Percentiles rank a stretch among this genome's conserved stretches.
Evolutionary conservation across 1,140 invertebrate species (phyloP).

Genomic region (Pseudomyrmex gracilis): DNA sequence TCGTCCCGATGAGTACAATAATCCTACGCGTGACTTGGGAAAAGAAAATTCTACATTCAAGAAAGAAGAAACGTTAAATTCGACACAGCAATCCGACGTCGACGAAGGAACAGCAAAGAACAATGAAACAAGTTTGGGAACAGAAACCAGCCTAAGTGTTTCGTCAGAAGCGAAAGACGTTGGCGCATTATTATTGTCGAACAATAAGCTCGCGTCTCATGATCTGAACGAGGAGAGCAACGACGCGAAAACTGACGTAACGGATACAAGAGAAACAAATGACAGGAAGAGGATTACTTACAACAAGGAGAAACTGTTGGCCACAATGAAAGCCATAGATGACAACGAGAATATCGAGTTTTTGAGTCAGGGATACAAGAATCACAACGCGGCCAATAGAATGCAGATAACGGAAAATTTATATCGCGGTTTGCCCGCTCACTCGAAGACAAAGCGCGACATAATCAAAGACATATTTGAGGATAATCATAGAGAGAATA

Average conservation of each 20-base stretch:
- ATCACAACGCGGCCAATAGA: slow-evolving; percentile 67
- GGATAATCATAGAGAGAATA: slow-evolving; percentile 58
- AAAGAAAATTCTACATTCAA: not conserved
- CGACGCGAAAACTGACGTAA: slow-evolving; percentile 56
- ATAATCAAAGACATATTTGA: slow-evolving; percentile 82
- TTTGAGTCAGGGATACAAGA: slow-evolving; percentile 79
- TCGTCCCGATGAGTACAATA: not conserved
- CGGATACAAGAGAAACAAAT: slow-evolving; percentile 41
- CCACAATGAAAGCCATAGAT: slow-evolving; percentile 88
- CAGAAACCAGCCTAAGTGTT: slow-evolving; percentile 60
- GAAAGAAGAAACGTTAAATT: not conserved
- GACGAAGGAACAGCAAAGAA: slow-evolving; percentile 14
- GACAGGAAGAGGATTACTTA: slow-evolving; percentile 79
- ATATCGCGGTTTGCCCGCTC: slow-evolving; percentile 80
- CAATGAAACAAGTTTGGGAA: slow-evolving; percentile 30
- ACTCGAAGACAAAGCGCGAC: slow-evolving; percentile 78
- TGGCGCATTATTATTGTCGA: not conserved
- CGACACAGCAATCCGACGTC: not conserved
- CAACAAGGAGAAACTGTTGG: slow-evolving; percentile 87
- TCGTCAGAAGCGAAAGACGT: slow-evolving; percentile 9
- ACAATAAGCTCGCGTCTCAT: not conserved
- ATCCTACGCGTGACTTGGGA: not conserved
- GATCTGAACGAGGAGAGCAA: slow-evolving; percentile 32
- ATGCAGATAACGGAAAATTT: slow-evolving; percentile 83
- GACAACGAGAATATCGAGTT: slow-evolving; percentile 86